Evolutionary conservation across 2,113 vertebrate species (phyloP), one percentile per base, ranked within the genome.

Genomic region (Tychaedon coryphoeus): DNA sequence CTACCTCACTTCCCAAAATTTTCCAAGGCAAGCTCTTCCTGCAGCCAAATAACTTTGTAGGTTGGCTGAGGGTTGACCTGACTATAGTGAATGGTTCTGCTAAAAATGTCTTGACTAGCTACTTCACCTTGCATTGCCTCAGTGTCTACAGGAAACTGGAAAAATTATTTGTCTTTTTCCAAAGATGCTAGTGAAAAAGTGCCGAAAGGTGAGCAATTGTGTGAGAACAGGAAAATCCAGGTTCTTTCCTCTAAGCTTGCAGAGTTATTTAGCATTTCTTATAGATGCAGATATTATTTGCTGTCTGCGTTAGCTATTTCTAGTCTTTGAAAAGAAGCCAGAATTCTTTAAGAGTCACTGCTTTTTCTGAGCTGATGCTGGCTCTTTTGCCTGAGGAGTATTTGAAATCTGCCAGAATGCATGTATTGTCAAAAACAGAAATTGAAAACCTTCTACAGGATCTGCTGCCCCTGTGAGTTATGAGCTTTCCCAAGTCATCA

Each of bases 381-480:
- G 66, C 83, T 95, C 81, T 94, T 95, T 94, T 73, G 97, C 96
- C 96, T 43, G 95, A 95, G 95, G 97, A 97, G 92, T 93, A 88
- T 97, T 97, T 96, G 95, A 96, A 96, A 97, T 96, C 97, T 97
- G 97, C 95, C 97, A 96, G 86, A 97, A 97, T 82, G 93, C 84
- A 95, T 97, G 85, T 84, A 92, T 96, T 95, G 93, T 90, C 36
- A 31, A 95, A 93, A 95, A 15, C 88, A 93, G 93, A 93, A 97
- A 96, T 74, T 92, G 94, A 95, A 96, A 96, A 95, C 94, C 56
- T 56, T 80, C 4, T 74, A 61, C 81, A 94, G 78, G 92, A 96
- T 95, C 89, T 96, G 94, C 96, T 95, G 93, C 92, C 91, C 92
- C 29, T 94, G 83, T 92, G 97, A 96, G 88, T 95, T 94, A 90